Conservation (phyloP, 2,888 invertebrate species). For the Eremobia ochroleuca region DNA sequence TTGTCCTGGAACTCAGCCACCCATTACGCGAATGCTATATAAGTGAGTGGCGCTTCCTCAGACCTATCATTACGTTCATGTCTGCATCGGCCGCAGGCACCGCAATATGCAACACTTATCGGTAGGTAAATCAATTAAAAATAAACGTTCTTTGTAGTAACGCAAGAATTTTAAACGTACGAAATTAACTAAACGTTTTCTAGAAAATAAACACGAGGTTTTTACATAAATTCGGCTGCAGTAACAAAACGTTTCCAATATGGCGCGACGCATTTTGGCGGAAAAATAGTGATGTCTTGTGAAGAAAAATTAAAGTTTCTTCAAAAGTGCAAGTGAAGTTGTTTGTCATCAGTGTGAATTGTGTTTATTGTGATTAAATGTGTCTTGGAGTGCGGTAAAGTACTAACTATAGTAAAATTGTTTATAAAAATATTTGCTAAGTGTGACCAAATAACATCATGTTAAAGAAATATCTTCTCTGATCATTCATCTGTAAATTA, state of each 20-base stretch:
- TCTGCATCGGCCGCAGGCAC: constrained; percentile 81
- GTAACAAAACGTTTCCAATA: constrained; percentile 43
- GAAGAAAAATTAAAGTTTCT: neutral
- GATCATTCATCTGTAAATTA: neutral
- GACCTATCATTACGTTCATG: constrained; percentile 84
- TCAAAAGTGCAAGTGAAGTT: constrained; percentile 21
- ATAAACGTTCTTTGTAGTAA: constrained; percentile 64
- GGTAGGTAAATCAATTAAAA: constrained; percentile 82
- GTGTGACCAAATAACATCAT: neutral
- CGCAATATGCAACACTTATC: constrained; percentile 88
- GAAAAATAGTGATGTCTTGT: constrained; percentile 25
- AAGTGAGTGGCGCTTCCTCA: constrained; percentile 85
- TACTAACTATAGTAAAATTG: constrained; percentile 21
- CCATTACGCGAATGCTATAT: constrained; percentile 87
- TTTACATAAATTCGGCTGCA: neutral
- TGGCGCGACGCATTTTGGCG: constrained; percentile 38
- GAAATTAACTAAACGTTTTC: neutral
- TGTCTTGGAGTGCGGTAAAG: constrained; percentile 49
- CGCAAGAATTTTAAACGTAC: constrained; percentile 33
- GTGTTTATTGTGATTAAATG: constrained; percentile 37
- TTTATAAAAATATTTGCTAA: constrained; percentile 5
- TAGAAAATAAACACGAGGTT: neutral
- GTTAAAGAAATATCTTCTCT: neutral
- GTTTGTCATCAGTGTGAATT: constrained; percentile 28
- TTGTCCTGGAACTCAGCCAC: constrained; percentile 80